Conservation (phyloP, 2,888 invertebrate genomes). For the Drosophila nigritarsus region DNA sequence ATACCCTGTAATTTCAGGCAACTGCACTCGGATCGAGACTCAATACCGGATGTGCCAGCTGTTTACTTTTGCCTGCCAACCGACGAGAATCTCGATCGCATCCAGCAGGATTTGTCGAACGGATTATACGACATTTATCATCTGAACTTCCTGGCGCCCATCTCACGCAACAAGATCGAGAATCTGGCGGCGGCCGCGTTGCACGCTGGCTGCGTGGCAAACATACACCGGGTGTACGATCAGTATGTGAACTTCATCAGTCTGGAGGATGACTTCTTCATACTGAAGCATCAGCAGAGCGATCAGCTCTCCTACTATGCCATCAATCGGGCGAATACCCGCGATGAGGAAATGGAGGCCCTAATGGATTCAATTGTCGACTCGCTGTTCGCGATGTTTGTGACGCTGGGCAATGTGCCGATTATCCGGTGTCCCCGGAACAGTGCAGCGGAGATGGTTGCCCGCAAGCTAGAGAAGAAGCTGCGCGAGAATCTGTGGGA, state of each 20-base stretch:
- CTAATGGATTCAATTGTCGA: slow-evolving; percentile 98
- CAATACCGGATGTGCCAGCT: slow-evolving; percentile 99
- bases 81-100: slow-evolving; percentile 97
- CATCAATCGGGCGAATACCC: slow-evolving; percentile 96
- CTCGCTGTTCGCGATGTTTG: slow-evolving; percentile 98
- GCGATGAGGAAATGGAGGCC: slow-evolving; percentile 97
- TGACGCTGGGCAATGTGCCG: slow-evolving; percentile 93
- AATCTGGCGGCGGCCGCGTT: slow-evolving; percentile 97
- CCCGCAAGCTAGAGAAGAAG: slow-evolving; percentile 98
- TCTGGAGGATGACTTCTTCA: slow-evolving; percentile 98
- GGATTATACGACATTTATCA: slow-evolving; percentile 97
- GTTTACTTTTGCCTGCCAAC: slow-evolving; percentile 98
- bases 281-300: slow-evolving; percentile 96
- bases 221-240: slow-evolving; percentile 98
- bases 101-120: slow-evolving; percentile 95
- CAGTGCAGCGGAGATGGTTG: slow-evolving; percentile 99
- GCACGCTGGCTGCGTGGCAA: slow-evolving; percentile 94
- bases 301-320: slow-evolving; percentile 97
- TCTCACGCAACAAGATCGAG: slow-evolving; percentile 96
- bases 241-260: slow-evolving; percentile 99
- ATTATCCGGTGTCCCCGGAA: slow-evolving; percentile 91
- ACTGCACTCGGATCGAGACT: slow-evolving; percentile 93
- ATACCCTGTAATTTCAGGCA: slow-evolving; percentile 87
- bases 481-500: slow-evolving; percentile 98
- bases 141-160: slow-evolving; percentile 98